Evolutionary conservation across 2,888 invertebrate genomes (phyloP), one percentile per base, ranked within the genome.

Genomic region (Hirtodrosophila alboralis): DNA sequence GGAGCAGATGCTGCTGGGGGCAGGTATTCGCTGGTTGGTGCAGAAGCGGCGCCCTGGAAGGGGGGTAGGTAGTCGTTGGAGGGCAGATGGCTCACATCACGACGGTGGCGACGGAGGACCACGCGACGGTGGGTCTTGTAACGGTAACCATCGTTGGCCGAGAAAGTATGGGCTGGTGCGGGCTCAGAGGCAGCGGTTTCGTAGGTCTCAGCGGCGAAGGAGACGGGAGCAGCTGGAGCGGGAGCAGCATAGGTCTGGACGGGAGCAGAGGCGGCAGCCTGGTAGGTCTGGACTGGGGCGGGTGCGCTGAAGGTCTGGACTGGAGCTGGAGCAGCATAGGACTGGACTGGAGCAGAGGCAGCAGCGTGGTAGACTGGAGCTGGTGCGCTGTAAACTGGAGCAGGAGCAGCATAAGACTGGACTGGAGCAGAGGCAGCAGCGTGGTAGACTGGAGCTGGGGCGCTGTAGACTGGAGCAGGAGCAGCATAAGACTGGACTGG

Each of bases 51-150:
- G 21, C 30, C 70, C 5, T 78, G 78, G 36, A 72, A 16, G 28
- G 87, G 84, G 18, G 84, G 89, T 80, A 89, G 67, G 57, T 89
- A 89, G 14, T 89, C 88, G 73, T 64, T 87, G 69, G 79, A 75
- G 7, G 84, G 83, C 43, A 85, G 69, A 31, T 87, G 87, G 67
- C 81, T 79, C 23, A 84, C 87, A 68, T 75, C 88, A 75, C 89
- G 88, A 75, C 88, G 89, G 34, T 84, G 84, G 48, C 88, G 88
- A 51, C 86, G 81, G 49, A 77, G 63, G 18, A 75, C 68, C 31
- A 72, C 78, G 45, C 74, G 75, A 43, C 73, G 85, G 31, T 81
- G 75, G 65, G 84, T 89, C 76, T 84, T 88, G 76, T 90, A 89
- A 37, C 84, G 84, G 76, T 90, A 90, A 12, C 89, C 89, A 61